Conservation (phyloP, 2,113 vertebrate genomes). For the Poeciliopsis occidentalis region DNA sequence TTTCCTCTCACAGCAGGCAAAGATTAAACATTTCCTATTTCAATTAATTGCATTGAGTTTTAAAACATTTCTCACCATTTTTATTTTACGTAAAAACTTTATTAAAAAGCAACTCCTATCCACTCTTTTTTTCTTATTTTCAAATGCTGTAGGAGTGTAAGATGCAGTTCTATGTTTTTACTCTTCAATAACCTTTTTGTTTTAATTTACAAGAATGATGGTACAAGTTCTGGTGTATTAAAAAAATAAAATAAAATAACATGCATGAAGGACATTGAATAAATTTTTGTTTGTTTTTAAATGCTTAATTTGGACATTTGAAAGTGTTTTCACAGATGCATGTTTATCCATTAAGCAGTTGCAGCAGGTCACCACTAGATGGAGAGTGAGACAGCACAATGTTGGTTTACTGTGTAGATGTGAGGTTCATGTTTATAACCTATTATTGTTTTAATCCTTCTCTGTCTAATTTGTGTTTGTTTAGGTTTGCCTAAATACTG, state of each 20-base stretch:
- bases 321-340: not conserved
- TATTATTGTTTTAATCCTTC: not conserved
- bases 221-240: not conserved
- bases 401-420: not conserved
- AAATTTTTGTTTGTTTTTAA: not conserved
- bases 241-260: not conserved
- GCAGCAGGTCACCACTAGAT: conserved; percentile 63
- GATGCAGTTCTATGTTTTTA: not conserved
- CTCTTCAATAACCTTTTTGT: not conserved
- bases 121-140: not conserved
- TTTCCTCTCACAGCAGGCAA: no score
- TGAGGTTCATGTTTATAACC: not conserved
- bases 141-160: not conserved
- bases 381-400: conserved; percentile 65
- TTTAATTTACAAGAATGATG: not conserved
- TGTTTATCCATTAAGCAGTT: conserved; percentile 31
- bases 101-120: not conserved
- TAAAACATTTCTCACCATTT: no score
- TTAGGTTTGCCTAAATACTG: not conserved
- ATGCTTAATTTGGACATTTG: not conserved
- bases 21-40: no score
- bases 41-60: no score
- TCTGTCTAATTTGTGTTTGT: not conserved
- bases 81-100: no score
- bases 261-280: not conserved